Percentiles rank a stretch among this genome's conserved stretches.
phyloP scores from a whole-genome alignment of 2,888 invertebrate genomes.

The Aphrophora alni region DNA sequence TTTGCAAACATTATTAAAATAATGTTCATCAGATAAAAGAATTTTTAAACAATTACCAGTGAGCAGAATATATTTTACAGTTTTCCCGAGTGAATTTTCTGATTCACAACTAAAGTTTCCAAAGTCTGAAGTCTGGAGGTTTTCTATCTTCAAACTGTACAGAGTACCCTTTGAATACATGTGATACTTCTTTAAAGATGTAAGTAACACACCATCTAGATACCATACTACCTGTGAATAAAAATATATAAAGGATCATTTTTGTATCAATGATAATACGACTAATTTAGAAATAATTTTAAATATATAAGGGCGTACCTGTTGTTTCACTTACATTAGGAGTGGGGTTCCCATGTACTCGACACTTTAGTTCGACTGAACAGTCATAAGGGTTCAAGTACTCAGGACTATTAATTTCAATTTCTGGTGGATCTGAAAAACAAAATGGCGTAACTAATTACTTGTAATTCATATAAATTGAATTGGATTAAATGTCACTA shows the following conservation, averaged over 20 bases:
- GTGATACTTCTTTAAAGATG: conserved; percentile 7
- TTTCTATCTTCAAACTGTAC: conserved; percentile 21
- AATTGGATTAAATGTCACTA: no score
- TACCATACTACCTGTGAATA: conserved; percentile 24
- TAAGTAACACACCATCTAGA: conserved; percentile 14
- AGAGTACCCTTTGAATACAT: conserved; percentile 27
- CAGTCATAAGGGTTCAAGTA: conserved; percentile 10
- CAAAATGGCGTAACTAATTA: not conserved
- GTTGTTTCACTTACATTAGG: conserved; percentile 20
- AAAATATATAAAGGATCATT: no score
- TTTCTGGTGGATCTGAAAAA: conserved; percentile 27
- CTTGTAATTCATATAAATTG: not conserved
- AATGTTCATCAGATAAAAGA: no score
- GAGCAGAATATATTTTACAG: conserved; percentile 17
- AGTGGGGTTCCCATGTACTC: conserved; percentile 22
- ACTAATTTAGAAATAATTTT: no score
- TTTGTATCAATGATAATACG: no score
- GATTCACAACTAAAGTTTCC: conserved; percentile 32
- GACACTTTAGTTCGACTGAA: conserved; percentile 19
- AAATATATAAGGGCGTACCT: not conserved
- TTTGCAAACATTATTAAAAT: no score
- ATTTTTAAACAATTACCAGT: conserved; percentile 23
- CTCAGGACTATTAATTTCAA: conserved; percentile 17
- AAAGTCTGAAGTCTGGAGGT: conserved; percentile 27
- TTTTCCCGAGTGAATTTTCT: conserved; percentile 30